Conservation (phyloP, 2,888 invertebrate genomes). For the Operophtera brumata region DNA sequence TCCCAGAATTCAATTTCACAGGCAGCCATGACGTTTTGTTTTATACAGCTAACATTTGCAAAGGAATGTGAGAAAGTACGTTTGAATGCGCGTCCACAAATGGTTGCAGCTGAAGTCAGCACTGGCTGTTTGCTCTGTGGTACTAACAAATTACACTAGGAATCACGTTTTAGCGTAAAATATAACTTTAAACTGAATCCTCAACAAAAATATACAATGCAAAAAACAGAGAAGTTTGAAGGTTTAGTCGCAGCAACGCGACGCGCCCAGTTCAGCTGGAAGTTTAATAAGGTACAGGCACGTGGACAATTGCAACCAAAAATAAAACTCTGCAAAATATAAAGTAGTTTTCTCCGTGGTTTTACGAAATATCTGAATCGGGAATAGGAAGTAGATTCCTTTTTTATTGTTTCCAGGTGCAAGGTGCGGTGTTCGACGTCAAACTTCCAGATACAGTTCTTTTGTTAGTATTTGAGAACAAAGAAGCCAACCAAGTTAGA, state of each 20-base stretch:
- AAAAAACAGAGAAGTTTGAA: slow-evolving; percentile 25
- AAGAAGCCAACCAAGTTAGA: slow-evolving; percentile 23
- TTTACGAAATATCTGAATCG: slow-evolving; percentile 27
- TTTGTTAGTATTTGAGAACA: slow-evolving; percentile 20
- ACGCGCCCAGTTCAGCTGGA: slow-evolving; percentile 16
- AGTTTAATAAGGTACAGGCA: slow-evolving; percentile 33
- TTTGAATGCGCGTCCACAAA: slow-evolving; percentile 45
- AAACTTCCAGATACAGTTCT: slow-evolving; percentile 19
- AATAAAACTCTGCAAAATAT: slow-evolving; percentile 25
- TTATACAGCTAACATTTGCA: slow-evolving; percentile 43
- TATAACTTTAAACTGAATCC: slow-evolving; percentile 32
- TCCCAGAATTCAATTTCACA: slow-evolving; percentile 16
- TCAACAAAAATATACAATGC: slow-evolving; percentile 24
- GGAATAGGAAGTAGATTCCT: slow-evolving; percentile 17
- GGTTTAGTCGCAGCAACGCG: slow-evolving; percentile 29
- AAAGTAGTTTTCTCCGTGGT: slow-evolving; percentile 28
- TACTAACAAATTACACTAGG: slow-evolving; percentile 46
- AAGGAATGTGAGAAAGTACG: slow-evolving; percentile 48
- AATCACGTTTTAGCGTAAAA: slow-evolving; percentile 40
- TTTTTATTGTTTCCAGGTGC: slow-evolving; percentile 23
- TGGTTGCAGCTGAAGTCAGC: slow-evolving; percentile 47
- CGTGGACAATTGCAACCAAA: slow-evolving; percentile 29
- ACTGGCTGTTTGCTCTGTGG: slow-evolving; percentile 43
- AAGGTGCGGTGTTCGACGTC: slow-evolving; percentile 20
- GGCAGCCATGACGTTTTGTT: slow-evolving; percentile 28